phyloP scores from a whole-genome alignment of 2,888 invertebrate genomes.

The Pomacea canaliculata region DNA sequence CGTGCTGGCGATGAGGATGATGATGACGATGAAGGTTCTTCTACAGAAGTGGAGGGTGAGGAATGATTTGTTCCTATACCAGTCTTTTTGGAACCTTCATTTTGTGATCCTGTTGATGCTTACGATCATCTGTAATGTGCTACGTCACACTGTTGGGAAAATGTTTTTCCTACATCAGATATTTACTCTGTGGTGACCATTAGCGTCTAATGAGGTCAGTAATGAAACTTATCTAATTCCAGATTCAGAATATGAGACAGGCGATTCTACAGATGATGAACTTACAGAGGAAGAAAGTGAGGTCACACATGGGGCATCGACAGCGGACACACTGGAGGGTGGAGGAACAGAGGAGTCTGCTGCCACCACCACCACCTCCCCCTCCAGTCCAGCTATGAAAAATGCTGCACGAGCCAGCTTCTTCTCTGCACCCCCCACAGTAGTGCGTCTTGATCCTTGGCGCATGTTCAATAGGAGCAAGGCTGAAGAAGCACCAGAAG shows the following conservation, averaged over 20 bases:
- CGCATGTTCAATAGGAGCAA: slow-evolving; percentile 45
- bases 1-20: slow-evolving; percentile 28
- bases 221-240: not conserved
- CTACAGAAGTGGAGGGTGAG: slow-evolving; percentile 28
- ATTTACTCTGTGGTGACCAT: too few species aligned
- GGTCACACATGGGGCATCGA: slow-evolving; percentile 16
- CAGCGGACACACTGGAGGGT: slow-evolving; percentile 24
- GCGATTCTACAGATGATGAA: slow-evolving; percentile 40
- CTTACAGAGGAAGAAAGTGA: slow-evolving; percentile 47
- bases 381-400: slow-evolving; percentile 28
- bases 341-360: slow-evolving; percentile 4
- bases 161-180: too few species aligned
- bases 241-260: slow-evolving; percentile 40
- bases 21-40: slow-evolving; percentile 27
- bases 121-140: too few species aligned
- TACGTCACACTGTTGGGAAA: too few species aligned
- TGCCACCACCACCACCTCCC: slow-evolving; percentile 28
- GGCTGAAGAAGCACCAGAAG: slow-evolving; percentile 28
- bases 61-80: not conserved
- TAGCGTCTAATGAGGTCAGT: too few species aligned
- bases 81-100: not conserved
- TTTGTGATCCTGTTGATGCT: not conserved
- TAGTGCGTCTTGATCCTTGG: slow-evolving; percentile 64
- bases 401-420: slow-evolving; percentile 60
- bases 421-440: slow-evolving; percentile 63